Evolutionary conservation across 2,113 vertebrate species (phyloP), one percentile per base, ranked within the genome.

Genomic region (Daboia siamensis): DNA sequence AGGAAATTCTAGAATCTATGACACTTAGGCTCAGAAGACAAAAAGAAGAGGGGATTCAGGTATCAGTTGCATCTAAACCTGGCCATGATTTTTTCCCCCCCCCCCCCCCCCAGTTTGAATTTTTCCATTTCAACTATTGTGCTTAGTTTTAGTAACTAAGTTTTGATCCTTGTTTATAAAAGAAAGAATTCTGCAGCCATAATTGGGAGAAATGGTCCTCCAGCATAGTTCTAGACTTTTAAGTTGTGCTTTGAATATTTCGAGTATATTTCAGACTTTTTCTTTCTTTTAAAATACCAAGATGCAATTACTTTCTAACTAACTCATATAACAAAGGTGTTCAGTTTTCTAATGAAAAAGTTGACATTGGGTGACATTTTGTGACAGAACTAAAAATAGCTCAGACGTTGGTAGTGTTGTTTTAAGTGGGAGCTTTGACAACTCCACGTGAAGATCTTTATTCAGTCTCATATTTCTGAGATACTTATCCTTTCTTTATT

Each of bases 1-100:
- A 99, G 96, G 99, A 98, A 94, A 96, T 98, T 92, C 94, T 99
- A 88, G 98, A 99, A 96, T 96, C 98, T 54, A 92, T 99, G 56
- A 98, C 98, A 9, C 56, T 92, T 2, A 94, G 87, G 55, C 97
- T 99, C 26, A 98, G 95, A 93, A 98, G 97, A 92, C 95, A 98
- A 17, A 97, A 95, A 0, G 97, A 99, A 90, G 97, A 98, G 95
- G 98, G 98, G 26, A 96, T 98, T 90, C 97, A 96, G 98, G 99
- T 99, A 97, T 9, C 69, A 44, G 15, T 24, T 8, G 20, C 15
- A 24, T 48, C 92, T 87, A 29, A 92, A 93, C 52, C 86, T 89
- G 7, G 56, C 90, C 2, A 44, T 86, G 0, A 6, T 86, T 51
- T 13, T 20, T 2, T 29, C 23, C 29, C 1, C 17, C 13, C 10